These are phyloP conservation scores for Suricata suricatta DNA, from an alignment of 2,113 vertebrate genomes.

Conservation along the genomic window DNA sequence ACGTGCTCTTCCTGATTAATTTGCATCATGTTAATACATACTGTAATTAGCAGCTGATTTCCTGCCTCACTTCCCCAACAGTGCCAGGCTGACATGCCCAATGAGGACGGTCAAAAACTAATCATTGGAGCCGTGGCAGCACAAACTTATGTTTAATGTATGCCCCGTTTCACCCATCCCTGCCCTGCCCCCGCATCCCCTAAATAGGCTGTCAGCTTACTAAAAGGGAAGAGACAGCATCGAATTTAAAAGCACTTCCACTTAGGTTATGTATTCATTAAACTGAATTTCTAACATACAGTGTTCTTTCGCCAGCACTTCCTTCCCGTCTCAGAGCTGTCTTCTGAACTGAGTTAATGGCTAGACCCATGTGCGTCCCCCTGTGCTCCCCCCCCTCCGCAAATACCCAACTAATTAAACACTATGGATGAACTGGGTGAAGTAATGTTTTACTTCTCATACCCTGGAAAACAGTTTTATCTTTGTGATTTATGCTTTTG, in stretches of 20 bases:
- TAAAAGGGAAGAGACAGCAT: constrained; percentile 14
- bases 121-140: background rate
- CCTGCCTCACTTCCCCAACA: background rate
- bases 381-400: fast-evolving
- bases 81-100: background rate
- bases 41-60: constrained; percentile 8
- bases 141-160: background rate
- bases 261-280: background rate
- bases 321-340: background rate
- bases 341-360: background rate
- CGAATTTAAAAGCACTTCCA: background rate
- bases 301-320: background rate
- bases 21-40: background rate
- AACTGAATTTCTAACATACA: background rate
- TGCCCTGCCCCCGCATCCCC: background rate
- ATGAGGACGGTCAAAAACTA: background rate
- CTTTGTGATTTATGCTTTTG: background rate
- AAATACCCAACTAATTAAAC: background rate
- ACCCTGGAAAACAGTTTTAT: background rate
- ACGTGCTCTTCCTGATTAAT: background rate
- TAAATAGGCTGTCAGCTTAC: background rate
- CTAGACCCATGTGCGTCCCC: background rate
- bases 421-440: background rate
- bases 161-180: background rate
- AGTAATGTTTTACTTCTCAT: background rate